Percentiles rank a stretch among this genome's conserved stretches.
Evolutionary conservation across 2,888 invertebrate genomes (phyloP).

Genomic region (Andrena trimmerana): DNA sequence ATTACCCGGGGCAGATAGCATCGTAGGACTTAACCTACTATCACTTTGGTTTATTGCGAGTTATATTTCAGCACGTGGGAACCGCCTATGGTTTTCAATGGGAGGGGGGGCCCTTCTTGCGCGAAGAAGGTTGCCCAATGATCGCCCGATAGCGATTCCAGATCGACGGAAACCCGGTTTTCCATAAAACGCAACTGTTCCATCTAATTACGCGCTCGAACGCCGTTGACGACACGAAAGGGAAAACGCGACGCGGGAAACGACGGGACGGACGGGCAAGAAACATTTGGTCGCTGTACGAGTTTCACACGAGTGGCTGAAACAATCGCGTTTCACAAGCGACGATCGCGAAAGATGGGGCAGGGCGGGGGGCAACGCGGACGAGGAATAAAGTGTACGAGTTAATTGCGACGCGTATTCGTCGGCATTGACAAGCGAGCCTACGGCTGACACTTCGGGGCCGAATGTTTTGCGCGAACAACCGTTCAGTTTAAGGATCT

Average conservation of each 20-base stretch:
- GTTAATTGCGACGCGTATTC: neutral
- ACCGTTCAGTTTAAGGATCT: no score
- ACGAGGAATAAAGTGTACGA: neutral
- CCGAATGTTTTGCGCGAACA: no score
- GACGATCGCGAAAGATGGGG: slow-evolving; percentile 16
- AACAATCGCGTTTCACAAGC: slow-evolving; percentile 55
- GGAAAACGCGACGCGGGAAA: slow-evolving; percentile 46
- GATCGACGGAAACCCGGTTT: slow-evolving; percentile 83
- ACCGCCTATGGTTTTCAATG: slow-evolving; percentile 79
- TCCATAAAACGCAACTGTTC: slow-evolving; percentile 77
- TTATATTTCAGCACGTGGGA: slow-evolving; percentile 84
- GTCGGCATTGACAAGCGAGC: neutral
- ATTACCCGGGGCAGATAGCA: slow-evolving; percentile 81
- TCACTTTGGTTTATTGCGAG: slow-evolving; percentile 83
- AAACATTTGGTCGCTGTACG: slow-evolving; percentile 39
- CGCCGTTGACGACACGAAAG: slow-evolving; percentile 65
- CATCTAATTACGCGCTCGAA: slow-evolving; percentile 72
- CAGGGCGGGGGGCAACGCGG: neutral
- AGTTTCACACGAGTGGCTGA: slow-evolving; percentile 38
- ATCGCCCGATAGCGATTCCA: slow-evolving; percentile 81
- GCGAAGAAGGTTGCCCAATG: slow-evolving; percentile 84
- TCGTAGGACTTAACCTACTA: slow-evolving; percentile 84
- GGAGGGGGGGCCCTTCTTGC: slow-evolving; percentile 67
- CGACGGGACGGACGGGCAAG: slow-evolving; percentile 15
- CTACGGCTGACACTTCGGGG: neutral